phyloP scores from a whole-genome alignment of 30 jellyfish, hydroid and myxozoan species.

The Aurelia sp. region DNA sequence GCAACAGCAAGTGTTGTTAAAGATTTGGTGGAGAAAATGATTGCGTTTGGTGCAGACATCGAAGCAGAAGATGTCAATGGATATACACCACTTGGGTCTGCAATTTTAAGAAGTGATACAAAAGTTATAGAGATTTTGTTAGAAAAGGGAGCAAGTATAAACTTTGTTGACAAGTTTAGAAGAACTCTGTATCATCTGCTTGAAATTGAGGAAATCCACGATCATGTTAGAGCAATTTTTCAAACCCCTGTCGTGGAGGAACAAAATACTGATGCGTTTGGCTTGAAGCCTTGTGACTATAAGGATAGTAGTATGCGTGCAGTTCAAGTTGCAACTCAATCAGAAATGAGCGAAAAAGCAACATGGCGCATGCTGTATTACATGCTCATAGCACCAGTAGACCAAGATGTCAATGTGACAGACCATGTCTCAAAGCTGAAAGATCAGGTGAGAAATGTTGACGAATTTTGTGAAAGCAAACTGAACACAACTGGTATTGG shows the following conservation, averaged over 20 bases:
- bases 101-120: background rate
- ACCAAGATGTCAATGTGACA: background rate
- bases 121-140: background rate
- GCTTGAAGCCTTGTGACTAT: background rate
- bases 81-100: background rate
- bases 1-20: background rate
- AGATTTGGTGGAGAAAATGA: conserved; percentile 2
- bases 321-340: background rate
- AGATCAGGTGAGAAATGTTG: background rate
- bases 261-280: background rate
- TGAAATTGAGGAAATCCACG: background rate
- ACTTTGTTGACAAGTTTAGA: conserved; percentile 12
- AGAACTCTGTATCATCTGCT: background rate
- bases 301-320: background rate
- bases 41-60: background rate
- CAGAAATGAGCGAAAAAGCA: background rate
- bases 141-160: background rate
- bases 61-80: conserved; percentile 8
- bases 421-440: conserved; percentile 7
- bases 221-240: background rate
- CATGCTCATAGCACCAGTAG: background rate
- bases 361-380: background rate
- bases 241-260: background rate
- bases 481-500: background rate
- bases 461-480: conserved; percentile 6